phyloP scores from a whole-genome alignment of 2,888 invertebrate species.

The Zaprionus bogoriensis region DNA sequence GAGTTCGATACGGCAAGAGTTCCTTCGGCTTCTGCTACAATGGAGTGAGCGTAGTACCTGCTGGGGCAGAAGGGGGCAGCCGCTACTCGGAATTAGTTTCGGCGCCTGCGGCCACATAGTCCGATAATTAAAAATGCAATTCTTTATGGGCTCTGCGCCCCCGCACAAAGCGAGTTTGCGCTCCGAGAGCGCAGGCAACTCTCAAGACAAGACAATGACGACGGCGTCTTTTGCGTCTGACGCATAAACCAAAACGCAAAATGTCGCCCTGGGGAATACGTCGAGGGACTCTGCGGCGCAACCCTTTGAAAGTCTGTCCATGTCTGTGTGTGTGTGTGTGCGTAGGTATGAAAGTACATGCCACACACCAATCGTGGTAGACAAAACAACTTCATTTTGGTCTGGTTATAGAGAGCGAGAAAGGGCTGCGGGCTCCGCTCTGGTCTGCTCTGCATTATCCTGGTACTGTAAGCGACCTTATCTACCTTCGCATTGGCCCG shows the following conservation, averaged over 20 bases:
- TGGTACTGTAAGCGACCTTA: conserved; percentile 39
- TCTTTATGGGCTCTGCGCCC: conserved; percentile 59
- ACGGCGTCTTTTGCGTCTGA: conserved; percentile 66
- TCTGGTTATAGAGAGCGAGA: background rate
- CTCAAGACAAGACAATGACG: conserved; percentile 77
- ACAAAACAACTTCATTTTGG: conserved; percentile 58
- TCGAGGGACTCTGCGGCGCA: conserved; percentile 36
- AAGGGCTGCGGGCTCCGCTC: no score
- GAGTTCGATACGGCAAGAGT: background rate
- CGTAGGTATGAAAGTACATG: conserved; percentile 5
- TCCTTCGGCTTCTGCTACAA: no score
- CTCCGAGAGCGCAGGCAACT: conserved; percentile 13
- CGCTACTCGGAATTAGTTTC: conserved; percentile 74
- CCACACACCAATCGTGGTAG: conserved; percentile 46
- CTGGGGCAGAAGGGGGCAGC: no score
- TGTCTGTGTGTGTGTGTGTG: background rate
- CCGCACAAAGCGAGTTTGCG: background rate
- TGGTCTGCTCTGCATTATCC: conserved; percentile 68
- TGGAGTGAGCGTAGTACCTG: no score
- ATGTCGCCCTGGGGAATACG: conserved; percentile 71
- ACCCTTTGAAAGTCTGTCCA: conserved; percentile 57
- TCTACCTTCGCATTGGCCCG: conserved; percentile 58
- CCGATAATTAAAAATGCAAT: conserved; percentile 77
- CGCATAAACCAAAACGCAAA: conserved; percentile 76
- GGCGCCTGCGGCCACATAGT: conserved; percentile 68